These are phyloP conservation scores for Meloidogyne chitwoodi DNA, from an alignment of 1,140 invertebrate species.

Conservation along the genomic window DNA sequence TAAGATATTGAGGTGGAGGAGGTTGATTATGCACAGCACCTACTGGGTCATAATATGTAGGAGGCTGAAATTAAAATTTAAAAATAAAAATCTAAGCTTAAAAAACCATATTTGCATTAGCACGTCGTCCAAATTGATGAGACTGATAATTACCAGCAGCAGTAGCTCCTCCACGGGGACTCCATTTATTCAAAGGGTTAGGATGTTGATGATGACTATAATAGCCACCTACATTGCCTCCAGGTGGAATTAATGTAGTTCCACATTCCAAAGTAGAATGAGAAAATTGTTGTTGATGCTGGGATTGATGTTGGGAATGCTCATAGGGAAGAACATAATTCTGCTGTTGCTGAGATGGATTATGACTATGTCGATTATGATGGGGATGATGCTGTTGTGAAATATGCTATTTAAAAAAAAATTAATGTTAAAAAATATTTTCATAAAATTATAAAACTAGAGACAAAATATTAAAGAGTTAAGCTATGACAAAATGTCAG, in stretches of 20 bases:
- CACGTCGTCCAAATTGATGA: background rate
- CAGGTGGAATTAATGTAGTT: background rate
- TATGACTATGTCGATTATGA: background rate
- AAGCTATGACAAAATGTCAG: no score
- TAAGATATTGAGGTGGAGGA: background rate
- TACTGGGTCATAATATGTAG: background rate
- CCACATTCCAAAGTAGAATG: background rate
- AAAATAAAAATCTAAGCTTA: background rate
- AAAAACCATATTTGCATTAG: background rate
- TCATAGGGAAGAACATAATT: background rate
- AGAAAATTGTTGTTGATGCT: constrained; percentile 6
- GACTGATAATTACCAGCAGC: background rate
- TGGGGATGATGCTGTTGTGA: background rate
- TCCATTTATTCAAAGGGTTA: background rate
- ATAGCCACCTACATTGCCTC: background rate
- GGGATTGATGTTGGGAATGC: background rate
- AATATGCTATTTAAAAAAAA: background rate
- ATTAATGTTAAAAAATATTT: background rate
- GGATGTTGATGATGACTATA: background rate
- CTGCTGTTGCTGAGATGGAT: background rate
- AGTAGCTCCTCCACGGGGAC: background rate
- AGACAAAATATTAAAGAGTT: no score
- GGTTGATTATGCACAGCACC: background rate
- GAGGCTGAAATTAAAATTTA: background rate
- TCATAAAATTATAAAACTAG: no score